Percentiles rank a stretch among this genome's conserved stretches.
phyloP scores from a whole-genome alignment of 1,140 invertebrate species.

The Aphelenchoides fujianensis region DNA sequence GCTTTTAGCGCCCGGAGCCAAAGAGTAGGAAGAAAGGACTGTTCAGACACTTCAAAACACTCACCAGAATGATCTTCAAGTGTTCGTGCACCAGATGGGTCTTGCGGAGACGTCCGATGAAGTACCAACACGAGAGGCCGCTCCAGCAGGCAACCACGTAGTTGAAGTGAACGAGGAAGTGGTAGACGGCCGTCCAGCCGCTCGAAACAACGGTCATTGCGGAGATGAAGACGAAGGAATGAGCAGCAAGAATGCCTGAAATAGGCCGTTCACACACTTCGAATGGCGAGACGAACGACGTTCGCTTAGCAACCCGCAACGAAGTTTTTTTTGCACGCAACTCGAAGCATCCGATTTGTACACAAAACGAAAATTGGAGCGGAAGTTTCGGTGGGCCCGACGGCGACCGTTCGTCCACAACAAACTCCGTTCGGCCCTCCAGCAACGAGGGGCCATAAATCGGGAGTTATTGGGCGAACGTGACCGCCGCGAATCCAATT shows the following conservation, averaged over 20 bases:
- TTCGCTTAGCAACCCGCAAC: too few relatives aligned
- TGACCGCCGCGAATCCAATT: too few relatives aligned
- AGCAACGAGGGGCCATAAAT: too few relatives aligned
- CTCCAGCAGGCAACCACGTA: not conserved
- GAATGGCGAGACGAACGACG: too few relatives aligned
- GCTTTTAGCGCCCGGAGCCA: not conserved
- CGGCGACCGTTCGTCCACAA: too few relatives aligned
- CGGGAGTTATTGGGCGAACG: too few relatives aligned
- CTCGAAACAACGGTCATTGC: not conserved
- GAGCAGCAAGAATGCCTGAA: not conserved
- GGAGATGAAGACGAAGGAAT: not conserved
- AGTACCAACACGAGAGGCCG: not conserved
- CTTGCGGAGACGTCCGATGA: not conserved
- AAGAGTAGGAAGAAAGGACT: not conserved
- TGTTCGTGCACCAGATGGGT: not conserved
- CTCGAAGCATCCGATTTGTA: too few relatives aligned
- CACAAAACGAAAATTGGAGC: too few relatives aligned
- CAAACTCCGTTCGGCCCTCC: too few relatives aligned
- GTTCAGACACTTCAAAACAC: too few relatives aligned
- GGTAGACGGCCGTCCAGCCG: not conserved
- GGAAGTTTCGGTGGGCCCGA: too few relatives aligned
- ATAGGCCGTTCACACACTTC: not conserved
- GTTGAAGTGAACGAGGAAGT: not conserved
- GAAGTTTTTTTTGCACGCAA: too few relatives aligned
- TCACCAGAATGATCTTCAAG: not conserved